A percentile compares a stretch with the other conserved stretches of the same genome.
Evolutionary conservation across 2,888 invertebrate genomes (phyloP).

Genomic region (Ophioninae sp.): DNA sequence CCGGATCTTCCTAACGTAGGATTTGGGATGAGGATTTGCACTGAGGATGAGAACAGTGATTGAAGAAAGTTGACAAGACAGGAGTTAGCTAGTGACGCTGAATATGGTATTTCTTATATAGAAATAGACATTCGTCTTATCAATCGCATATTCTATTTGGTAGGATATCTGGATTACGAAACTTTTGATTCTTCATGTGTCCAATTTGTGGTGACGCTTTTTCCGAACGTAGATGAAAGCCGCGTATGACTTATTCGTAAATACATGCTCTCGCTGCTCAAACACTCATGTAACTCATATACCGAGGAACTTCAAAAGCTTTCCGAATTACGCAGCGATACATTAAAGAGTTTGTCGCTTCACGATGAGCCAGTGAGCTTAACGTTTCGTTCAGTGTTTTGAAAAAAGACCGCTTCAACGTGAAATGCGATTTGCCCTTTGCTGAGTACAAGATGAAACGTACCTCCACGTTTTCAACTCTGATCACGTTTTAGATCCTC

Average conservation of each 20-base stretch:
- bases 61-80: neutral
- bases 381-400: slow-evolving; percentile 12
- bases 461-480: slow-evolving; percentile 4
- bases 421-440: slow-evolving; percentile 8
- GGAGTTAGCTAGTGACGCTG: neutral
- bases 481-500: neutral
- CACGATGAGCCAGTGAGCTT: slow-evolving; percentile 22
- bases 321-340: slow-evolving; percentile 47
- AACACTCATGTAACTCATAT: slow-evolving; percentile 1
- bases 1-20: neutral
- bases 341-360: slow-evolving; percentile 51
- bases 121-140: neutral
- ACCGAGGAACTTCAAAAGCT: slow-evolving; percentile 35
- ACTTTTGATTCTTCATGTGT: neutral
- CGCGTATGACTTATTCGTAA: neutral
- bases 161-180: neutral
- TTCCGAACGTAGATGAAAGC: neutral
- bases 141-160: no score
- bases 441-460: neutral
- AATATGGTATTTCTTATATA: neutral
- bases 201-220: neutral
- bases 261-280: neutral
- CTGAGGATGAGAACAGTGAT: neutral
- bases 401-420: neutral
- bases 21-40: no score